Conservation (phyloP, 53 echinoderm and acorn worm species). For the Paracentrotus lividus region DNA sequence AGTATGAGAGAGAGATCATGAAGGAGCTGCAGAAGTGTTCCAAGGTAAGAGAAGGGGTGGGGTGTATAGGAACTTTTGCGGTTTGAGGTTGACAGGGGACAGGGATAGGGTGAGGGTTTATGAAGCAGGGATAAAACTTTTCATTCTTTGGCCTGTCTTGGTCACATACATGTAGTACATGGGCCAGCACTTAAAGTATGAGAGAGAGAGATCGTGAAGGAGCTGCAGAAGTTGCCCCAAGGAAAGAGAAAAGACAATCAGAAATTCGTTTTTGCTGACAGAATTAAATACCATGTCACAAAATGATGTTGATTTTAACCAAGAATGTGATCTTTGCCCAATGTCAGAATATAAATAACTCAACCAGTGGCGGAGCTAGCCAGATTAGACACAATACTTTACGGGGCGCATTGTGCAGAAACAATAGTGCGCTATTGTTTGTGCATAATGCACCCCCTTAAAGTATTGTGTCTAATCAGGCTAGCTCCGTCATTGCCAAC, state of each 20-base stretch:
- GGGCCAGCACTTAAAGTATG: conserved; percentile 80
- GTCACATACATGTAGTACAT: conserved; percentile 74
- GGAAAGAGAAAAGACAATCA: too few species aligned
- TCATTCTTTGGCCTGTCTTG: conserved; percentile 83
- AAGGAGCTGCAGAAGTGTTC: conserved; percentile 81
- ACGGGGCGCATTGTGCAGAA: too few species aligned
- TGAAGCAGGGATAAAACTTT: conserved; percentile 77
- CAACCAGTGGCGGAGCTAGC: too few species aligned
- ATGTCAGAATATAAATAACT: too few species aligned
- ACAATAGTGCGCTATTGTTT: conserved; percentile 78
- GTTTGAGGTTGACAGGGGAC: background rate
- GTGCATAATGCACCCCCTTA: conserved; percentile 22
- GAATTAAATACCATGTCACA: too few species aligned
- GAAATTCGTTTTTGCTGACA: too few species aligned
- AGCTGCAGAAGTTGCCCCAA: conserved; percentile 71
- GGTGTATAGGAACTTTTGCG: background rate
- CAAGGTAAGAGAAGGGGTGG: conserved; percentile 70
- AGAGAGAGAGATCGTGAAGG: conserved; percentile 80
- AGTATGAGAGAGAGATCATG: conserved; percentile 86
- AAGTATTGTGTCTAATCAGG: too few species aligned
- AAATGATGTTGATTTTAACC: too few species aligned
- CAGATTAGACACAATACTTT: too few species aligned
- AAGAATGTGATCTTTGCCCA: too few species aligned
- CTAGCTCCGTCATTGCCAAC: conserved; percentile 74
- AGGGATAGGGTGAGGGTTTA: too few species aligned